These are phyloP conservation scores for Diadema setosum DNA, from an alignment of 35 echinoderm and acorn worm species.

Conservation along the genomic window DNA sequence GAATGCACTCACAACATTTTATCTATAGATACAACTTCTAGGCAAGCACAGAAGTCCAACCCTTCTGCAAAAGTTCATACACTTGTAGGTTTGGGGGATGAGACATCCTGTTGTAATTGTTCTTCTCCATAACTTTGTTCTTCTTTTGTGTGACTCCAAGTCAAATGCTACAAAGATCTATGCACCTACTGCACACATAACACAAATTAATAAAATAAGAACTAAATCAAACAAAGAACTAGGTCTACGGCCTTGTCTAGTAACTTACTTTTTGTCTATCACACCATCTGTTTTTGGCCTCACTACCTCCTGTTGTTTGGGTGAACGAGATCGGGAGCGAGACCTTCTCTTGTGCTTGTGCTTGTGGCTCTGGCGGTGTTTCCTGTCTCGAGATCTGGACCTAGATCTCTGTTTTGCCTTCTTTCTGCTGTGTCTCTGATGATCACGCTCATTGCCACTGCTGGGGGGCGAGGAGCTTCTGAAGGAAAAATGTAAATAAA, in stretches of 20 bases:
- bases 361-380: background rate
- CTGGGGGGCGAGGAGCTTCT: background rate
- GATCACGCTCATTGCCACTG: background rate
- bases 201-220: background rate
- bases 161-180: background rate
- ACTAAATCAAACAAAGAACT: background rate
- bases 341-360: constrained; percentile 38
- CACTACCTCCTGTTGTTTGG: background rate
- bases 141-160: background rate
- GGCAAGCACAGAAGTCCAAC: too few relatives aligned
- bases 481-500: background rate
- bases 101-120: background rate
- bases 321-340: constrained; percentile 5
- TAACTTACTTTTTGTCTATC: constrained; percentile 25
- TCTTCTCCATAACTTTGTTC: background rate
- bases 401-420: background rate
- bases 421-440: background rate
- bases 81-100: too few relatives aligned
- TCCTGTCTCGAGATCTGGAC: background rate
- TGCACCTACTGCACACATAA: background rate
- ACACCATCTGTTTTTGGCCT: background rate
- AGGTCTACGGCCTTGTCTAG: background rate
- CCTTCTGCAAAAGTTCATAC: too few relatives aligned
- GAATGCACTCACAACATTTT: too few relatives aligned
- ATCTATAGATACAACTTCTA: too few relatives aligned